Base-by-base conservation (phyloP, 2,888 invertebrate genomes). In the Epinotia bilunana region DNA sequence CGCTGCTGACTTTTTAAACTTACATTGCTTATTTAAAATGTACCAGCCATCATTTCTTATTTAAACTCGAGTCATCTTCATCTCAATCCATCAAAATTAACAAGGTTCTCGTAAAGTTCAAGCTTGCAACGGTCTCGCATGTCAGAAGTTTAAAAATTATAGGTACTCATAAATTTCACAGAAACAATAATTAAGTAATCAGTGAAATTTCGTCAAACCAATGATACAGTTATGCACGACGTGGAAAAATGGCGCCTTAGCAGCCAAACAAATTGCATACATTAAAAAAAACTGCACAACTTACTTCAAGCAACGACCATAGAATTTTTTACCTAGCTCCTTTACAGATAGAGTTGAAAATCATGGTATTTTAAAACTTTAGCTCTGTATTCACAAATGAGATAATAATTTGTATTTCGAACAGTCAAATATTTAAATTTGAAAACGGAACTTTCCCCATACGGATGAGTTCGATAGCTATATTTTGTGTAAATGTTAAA, bases 121-220 rank as follows among this genome's bases (percentile, higher is more conserved):
- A 73, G 57, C 67, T 43, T 65, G 18, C 53, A 18, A 64, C 72
- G 69, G 75, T 78, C 77, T 83, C 79, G 83, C 86, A 84, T 87
- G 87, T 86, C 84, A 84, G 82, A 81, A 82, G 79, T 76, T 76
- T 77, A 76, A 80, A 86, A 89, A 88, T 86, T 86, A 87, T 85
- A 84, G 84, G 81, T 84, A 85, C 86, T 86, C 79, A 72, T 75
- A 75, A 72, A 75, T 75, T 75, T 75, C 33, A 79, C 83, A 84
- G 84, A 81, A 84, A 81, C 83, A 89, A 90, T 88, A 91, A 92
- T 92, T 92, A 92, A 92, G 88, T 90, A 92, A 91, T 92, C 90
- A 90, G 79, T 82, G 83, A 87, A 90, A 86, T 90, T 89, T 88
- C 87, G 88, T 87, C 89, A 91, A 90, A 90, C 87, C 87, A 82